Conservation (phyloP, 35 echinoderm and acorn worm species). For the Amphiura filiformis region DNA sequence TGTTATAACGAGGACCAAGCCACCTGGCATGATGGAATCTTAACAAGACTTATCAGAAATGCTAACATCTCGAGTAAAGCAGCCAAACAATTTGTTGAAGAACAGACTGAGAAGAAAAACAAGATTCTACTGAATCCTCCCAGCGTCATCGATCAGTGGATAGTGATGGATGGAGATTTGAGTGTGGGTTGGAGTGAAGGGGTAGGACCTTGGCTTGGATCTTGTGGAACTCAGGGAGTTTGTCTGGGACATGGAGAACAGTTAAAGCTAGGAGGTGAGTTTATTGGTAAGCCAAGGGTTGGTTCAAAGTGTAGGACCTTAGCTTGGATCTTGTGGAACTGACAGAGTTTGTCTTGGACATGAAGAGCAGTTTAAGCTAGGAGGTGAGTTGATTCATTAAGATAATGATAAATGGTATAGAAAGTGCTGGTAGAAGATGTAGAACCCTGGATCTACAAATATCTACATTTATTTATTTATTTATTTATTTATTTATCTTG, state of each 20-base stretch:
- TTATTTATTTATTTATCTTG: too few species aligned
- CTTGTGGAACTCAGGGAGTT: too few species aligned
- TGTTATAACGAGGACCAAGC: constrained; percentile 26
- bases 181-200: constrained; percentile 39
- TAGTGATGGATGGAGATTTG: constrained; percentile 74
- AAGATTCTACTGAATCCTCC: constrained; percentile 78
- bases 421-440: constrained; percentile 40
- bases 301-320: constrained; percentile 38
- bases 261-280: too few species aligned
- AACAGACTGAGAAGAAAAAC: constrained; percentile 68
- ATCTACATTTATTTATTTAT: too few species aligned
- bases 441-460: constrained; percentile 25
- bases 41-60: constrained; percentile 58
- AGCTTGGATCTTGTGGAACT: constrained; percentile 45
- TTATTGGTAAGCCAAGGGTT: too few species aligned
- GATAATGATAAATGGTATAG: too few species aligned
- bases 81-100: constrained; percentile 45
- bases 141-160: constrained; percentile 77
- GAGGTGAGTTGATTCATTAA: too few species aligned
- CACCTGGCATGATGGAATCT: constrained; percentile 56
- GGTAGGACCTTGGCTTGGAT: constrained; percentile 35
- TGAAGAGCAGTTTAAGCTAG: too few species aligned
- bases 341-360: too few species aligned
- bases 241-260: too few species aligned
- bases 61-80: constrained; percentile 24